Evolutionary conservation across 2,113 vertebrate genomes (phyloP).

Genomic region (Coryphaenoides rupestris): DNA sequence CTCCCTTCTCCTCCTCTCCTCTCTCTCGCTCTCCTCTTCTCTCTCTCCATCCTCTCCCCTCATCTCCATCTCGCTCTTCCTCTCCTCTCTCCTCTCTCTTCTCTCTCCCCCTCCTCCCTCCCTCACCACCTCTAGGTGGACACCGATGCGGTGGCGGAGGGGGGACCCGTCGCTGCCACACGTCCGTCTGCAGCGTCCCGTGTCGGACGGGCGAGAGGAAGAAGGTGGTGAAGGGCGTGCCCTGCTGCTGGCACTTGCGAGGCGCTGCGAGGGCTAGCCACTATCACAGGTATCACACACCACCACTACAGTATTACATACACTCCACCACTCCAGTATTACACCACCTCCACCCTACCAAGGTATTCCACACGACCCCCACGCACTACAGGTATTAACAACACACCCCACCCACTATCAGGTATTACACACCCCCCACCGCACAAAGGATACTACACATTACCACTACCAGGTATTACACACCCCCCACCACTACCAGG

Average conservation of each 20-base stretch:
- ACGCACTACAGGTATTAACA: too few relatives aligned
- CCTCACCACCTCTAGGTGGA: background rate
- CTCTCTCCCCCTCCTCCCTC: background rate
- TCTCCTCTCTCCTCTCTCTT: background rate
- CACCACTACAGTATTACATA: too few relatives aligned
- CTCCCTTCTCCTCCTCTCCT: background rate
- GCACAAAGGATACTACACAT: too few relatives aligned
- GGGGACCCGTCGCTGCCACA: background rate
- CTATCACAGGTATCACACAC: too few relatives aligned
- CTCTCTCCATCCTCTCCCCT: background rate
- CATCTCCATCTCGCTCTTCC: background rate
- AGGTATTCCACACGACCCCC: too few relatives aligned
- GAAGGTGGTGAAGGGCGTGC: background rate
- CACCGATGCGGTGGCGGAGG: background rate
- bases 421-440: too few relatives aligned
- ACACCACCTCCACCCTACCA: too few relatives aligned
- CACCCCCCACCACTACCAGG: too few relatives aligned
- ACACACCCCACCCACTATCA: too few relatives aligned
- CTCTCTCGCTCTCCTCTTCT: background rate
- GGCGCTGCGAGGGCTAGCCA: background rate
- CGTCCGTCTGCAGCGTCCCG: constrained; percentile 1
- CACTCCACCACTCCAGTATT: too few relatives aligned
- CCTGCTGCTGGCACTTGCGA: constrained; percentile 7
- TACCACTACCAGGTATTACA: too few relatives aligned
- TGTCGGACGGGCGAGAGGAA: background rate